Evolutionary conservation across 2,797 vertebrate genomes (phyloP).

Genomic region (Lacerta bilineata): DNA sequence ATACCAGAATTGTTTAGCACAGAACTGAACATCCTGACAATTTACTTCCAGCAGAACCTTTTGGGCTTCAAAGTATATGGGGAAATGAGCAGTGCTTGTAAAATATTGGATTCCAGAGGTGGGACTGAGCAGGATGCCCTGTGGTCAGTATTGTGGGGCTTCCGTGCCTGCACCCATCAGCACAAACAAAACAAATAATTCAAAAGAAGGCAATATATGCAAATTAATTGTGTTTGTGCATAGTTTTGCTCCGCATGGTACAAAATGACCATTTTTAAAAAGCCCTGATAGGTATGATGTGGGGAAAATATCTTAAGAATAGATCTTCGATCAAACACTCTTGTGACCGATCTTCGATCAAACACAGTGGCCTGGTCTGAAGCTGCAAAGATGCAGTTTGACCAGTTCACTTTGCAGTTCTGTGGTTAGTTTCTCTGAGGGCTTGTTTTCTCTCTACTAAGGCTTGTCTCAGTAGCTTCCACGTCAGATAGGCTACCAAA

Average conservation of each 20-base stretch:
- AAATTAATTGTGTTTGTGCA: not conserved
- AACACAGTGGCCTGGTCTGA: not conserved
- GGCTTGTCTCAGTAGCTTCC: not conserved
- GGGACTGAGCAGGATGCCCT: not conserved
- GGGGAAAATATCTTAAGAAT: not conserved
- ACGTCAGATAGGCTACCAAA: not conserved
- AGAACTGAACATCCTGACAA: too few relatives aligned
- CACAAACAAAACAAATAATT: not conserved
- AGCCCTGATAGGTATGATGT: not conserved
- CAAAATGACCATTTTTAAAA: not conserved
- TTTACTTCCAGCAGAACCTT: not conserved
- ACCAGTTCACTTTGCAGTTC: not conserved
- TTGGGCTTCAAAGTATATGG: not conserved
- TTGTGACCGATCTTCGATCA: not conserved
- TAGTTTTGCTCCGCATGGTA: not conserved
- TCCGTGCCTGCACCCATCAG: not conserved
- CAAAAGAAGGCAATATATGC: not conserved
- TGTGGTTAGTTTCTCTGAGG: not conserved
- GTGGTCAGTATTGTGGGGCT: not conserved
- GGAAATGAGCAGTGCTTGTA: not conserved
- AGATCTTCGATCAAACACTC: not conserved
- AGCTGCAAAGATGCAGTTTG: not conserved
- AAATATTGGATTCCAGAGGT: not conserved
- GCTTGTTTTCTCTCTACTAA: not conserved
- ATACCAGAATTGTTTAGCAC: too few relatives aligned